phyloP scores from a whole-genome alignment of 2,888 invertebrate genomes.

The Hypselothyrea guttata region DNA sequence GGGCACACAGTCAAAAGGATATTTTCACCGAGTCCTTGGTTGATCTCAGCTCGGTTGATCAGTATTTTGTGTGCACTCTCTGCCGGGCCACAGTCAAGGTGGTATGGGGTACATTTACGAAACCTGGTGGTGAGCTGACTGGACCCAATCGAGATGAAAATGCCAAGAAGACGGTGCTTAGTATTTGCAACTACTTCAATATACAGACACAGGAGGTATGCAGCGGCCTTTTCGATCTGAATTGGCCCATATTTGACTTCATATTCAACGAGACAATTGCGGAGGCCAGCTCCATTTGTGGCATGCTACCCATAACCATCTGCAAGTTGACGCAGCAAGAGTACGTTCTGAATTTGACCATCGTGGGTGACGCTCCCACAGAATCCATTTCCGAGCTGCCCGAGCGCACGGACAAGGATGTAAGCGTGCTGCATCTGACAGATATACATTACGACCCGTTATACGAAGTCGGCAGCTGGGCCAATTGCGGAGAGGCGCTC shows the following conservation, averaged over 20 bases:
- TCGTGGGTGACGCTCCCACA: slow-evolving; percentile 53
- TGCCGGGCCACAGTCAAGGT: slow-evolving; percentile 76
- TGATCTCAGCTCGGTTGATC: slow-evolving; percentile 59
- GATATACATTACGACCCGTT: slow-evolving; percentile 90
- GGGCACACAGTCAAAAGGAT: slow-evolving; percentile 58
- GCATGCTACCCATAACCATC: slow-evolving; percentile 75
- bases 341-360: slow-evolving; percentile 68
- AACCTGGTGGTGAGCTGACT: slow-evolving; percentile 83
- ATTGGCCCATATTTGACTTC: slow-evolving; percentile 86
- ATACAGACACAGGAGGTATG: slow-evolving; percentile 86
- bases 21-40: slow-evolving; percentile 63
- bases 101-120: slow-evolving; percentile 80
- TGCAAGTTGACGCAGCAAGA: slow-evolving; percentile 67
- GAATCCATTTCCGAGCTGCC: slow-evolving; percentile 70
- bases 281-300: slow-evolving; percentile 82
- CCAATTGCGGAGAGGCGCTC: slow-evolving; percentile 88
- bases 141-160: slow-evolving; percentile 63
- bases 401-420: slow-evolving; percentile 53
- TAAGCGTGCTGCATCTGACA: slow-evolving; percentile 77
- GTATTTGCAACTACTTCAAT: slow-evolving; percentile 84
- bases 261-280: slow-evolving; percentile 83
- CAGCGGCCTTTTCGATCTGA: slow-evolving; percentile 85
- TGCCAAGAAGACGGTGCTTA: slow-evolving; percentile 81
- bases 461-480: slow-evolving; percentile 87
- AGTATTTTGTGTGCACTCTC: slow-evolving; percentile 75